These are phyloP conservation scores for Paradoxurus hermaphroditus DNA, from an alignment of 2,113 vertebrate species.

Conservation along the genomic window DNA sequence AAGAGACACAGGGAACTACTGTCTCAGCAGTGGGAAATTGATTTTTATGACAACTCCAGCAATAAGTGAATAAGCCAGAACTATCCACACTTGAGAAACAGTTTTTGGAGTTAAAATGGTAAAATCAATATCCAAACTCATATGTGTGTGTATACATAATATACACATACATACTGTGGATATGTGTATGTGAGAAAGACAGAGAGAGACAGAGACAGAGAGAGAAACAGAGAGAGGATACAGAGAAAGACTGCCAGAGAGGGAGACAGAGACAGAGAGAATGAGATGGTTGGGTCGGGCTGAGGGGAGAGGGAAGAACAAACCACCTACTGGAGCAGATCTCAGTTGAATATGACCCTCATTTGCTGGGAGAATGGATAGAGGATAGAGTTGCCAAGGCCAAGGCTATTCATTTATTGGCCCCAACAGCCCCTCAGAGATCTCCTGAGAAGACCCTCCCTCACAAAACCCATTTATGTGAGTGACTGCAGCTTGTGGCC, in stretches of 20 bases:
- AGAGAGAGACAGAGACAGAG: background rate
- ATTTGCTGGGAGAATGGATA: background rate
- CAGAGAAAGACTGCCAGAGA: background rate
- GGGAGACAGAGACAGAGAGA: background rate
- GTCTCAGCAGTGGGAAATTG: background rate
- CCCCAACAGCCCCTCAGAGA: background rate
- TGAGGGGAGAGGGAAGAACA: background rate
- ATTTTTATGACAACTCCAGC: constrained; percentile 36
- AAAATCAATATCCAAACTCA: constrained; percentile 26
- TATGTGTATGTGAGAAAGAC: background rate
- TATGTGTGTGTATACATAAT: background rate
- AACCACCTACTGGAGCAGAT: background rate
- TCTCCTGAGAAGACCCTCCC: background rate
- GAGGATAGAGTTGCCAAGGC: background rate
- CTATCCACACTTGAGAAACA: background rate
- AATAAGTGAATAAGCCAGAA: background rate
- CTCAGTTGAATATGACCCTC: background rate
- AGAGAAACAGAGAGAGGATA: background rate
- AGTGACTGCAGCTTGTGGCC: background rate
- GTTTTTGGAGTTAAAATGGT: constrained; percentile 21
- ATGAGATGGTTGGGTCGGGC: background rate
- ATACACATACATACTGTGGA: background rate
- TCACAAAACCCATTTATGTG: background rate
- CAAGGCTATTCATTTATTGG: background rate
- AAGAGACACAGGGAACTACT: background rate